Percentiles rank a stretch among this genome's conserved stretches.
Evolutionary conservation across 2,113 vertebrate genomes (phyloP).

Genomic region (Notothenia rossii): DNA sequence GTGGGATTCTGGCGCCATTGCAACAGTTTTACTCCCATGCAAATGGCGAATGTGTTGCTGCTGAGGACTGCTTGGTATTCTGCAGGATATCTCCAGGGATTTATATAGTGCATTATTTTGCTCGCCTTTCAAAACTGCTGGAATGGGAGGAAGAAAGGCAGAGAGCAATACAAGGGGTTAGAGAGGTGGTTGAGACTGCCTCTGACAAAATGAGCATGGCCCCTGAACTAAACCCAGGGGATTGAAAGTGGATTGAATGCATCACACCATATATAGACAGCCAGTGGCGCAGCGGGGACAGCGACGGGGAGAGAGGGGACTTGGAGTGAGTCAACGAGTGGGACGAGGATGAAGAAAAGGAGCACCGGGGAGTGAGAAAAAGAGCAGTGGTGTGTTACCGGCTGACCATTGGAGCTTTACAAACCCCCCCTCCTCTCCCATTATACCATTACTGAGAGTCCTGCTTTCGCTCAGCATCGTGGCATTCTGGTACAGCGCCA

Average conservation of each 20-base stretch:
- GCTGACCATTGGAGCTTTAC: constrained; percentile 72
- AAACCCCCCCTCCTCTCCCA: constrained; percentile 46
- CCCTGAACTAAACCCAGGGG: constrained; percentile 79
- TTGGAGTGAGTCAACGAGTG: constrained; percentile 57
- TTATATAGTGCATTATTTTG: constrained; percentile 59
- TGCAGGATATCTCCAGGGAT: constrained; percentile 18
- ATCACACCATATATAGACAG: constrained; percentile 71
- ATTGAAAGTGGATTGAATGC: constrained; percentile 82
- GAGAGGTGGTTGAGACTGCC: constrained; percentile 65
- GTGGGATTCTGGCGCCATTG: constrained; percentile 19
- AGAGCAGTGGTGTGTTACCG: constrained; percentile 73
- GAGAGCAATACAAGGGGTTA: constrained; percentile 61
- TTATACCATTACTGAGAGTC: constrained; percentile 69
- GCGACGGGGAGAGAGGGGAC: constrained; percentile 26
- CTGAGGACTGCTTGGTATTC: constrained; percentile 26
- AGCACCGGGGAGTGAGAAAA: constrained; percentile 53
- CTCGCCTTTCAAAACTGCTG: constrained; percentile 50
- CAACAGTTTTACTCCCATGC: constrained; percentile 6
- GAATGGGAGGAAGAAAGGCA: constrained; percentile 57
- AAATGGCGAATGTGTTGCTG: constrained; percentile 6
- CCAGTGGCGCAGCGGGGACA: constrained; percentile 35
- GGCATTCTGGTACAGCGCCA: constrained; percentile 52
- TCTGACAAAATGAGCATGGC: constrained; percentile 72
- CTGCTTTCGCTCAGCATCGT: constrained; percentile 54
- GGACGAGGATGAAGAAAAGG: constrained; percentile 64